These are phyloP conservation scores for Serinus canaria DNA, from an alignment of 2,113 vertebrate genomes.

Conservation along the genomic window DNA sequence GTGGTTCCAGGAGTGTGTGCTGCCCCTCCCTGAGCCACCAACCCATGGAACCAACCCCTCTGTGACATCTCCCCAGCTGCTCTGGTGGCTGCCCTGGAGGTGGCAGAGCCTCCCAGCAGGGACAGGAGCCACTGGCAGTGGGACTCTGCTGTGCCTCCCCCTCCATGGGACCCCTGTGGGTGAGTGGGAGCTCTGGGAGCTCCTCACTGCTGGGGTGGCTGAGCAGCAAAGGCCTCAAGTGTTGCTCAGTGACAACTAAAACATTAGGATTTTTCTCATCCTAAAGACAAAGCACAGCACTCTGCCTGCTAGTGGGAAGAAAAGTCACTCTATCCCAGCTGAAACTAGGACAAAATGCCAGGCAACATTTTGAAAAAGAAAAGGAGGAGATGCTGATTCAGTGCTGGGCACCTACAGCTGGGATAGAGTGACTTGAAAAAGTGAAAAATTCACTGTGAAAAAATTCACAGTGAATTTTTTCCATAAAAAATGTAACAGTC, in stretches of 20 bases:
- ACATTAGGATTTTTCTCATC: too few species aligned
- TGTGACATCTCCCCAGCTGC: neutral
- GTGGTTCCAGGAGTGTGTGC: neutral
- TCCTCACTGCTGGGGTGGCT: neutral
- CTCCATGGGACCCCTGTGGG: neutral
- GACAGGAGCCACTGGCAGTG: neutral
- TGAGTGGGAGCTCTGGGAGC: neutral
- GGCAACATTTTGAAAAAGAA: neutral
- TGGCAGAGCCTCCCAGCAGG: accelerated
- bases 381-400: neutral
- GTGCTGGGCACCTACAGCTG: neutral
- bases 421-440: too few species aligned
- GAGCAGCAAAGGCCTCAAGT: neutral
- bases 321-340: neutral
- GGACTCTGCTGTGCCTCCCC: neutral
- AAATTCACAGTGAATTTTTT: accelerated
- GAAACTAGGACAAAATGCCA: neutral
- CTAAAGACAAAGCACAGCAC: neutral
- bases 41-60: neutral
- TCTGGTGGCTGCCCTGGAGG: neutral
- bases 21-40: neutral
- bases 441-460: too few species aligned
- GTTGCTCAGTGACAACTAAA: neutral
- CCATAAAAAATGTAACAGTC: neutral
- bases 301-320: accelerated